Conservation (phyloP, 2,888 invertebrate genomes). For the Macrostomum cliftonense region DNA sequence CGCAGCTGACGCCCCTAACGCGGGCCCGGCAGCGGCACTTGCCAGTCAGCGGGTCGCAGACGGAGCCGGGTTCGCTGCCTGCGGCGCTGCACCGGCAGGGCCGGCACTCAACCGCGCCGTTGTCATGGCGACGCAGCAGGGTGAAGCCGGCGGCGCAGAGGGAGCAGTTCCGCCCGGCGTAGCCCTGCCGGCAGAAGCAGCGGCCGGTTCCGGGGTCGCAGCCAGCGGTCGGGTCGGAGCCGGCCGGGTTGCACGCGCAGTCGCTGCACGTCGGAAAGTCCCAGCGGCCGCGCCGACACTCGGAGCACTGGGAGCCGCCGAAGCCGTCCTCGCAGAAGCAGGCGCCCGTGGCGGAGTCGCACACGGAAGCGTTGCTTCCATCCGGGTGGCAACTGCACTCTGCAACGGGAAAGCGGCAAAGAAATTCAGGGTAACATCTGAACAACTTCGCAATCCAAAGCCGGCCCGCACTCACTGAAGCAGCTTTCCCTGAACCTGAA, state of each 20-base stretch:
- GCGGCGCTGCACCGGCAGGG: constrained; percentile 72
- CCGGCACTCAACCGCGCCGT: constrained; percentile 78
- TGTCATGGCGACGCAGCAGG: constrained; percentile 32
- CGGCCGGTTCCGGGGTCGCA: background rate
- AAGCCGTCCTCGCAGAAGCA: background rate
- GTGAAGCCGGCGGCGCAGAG: constrained; percentile 1
- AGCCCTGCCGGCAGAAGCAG: constrained; percentile 2
- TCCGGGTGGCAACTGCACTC: too few species aligned
- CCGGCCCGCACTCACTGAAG: too few species aligned
- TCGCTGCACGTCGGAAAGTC: constrained; percentile 85
- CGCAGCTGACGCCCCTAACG: constrained; percentile 47
- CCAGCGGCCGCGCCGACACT: constrained; percentile 87
- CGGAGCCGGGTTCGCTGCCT: constrained; percentile 46
- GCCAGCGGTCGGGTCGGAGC: background rate
- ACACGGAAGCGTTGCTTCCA: background rate
- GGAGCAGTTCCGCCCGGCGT: constrained; percentile 2
- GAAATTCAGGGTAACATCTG: too few species aligned
- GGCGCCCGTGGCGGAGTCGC: constrained; percentile 1
- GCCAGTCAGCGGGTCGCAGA: constrained; percentile 3
- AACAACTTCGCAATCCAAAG: too few species aligned
- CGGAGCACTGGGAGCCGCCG: constrained; percentile 52
- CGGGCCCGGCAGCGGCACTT: constrained; percentile 1
- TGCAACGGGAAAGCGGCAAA: too few species aligned
- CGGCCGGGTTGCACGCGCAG: constrained; percentile 61
- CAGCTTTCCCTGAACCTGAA: constrained; percentile 13